Conservation (phyloP, 2,797 vertebrate genomes). For the Denticeps clupeoides region DNA sequence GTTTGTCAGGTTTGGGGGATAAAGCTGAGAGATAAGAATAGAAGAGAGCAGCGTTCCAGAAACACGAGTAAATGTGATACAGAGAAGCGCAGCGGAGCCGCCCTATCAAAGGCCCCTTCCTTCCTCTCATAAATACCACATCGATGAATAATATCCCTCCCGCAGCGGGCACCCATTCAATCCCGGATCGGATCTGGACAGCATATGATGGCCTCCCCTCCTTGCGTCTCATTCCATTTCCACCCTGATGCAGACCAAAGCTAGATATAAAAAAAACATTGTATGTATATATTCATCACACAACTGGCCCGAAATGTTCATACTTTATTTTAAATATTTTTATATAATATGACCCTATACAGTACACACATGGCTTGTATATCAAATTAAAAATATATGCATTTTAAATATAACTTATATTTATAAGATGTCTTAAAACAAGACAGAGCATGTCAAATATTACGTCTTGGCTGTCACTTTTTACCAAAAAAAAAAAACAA, state of each 20-base stretch:
- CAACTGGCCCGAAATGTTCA: too few relatives aligned
- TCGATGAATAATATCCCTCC: constrained; percentile 40
- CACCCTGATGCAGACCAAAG: not conserved
- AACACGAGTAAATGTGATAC: constrained; percentile 48
- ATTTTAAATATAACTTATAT: too few relatives aligned
- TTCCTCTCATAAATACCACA: constrained; percentile 56
- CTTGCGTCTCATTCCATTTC: not conserved
- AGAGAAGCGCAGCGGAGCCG: constrained; percentile 33
- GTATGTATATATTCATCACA: not conserved
- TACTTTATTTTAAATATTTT: too few relatives aligned
- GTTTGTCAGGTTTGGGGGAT: too few relatives aligned
- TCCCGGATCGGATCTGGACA: constrained; percentile 47
- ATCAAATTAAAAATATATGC: too few relatives aligned
- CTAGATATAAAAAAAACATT: too few relatives aligned
- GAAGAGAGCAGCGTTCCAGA: constrained; percentile 36
- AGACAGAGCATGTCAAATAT: too few relatives aligned
- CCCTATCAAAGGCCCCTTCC: constrained; percentile 50
- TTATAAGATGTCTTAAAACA: too few relatives aligned
- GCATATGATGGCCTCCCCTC: constrained; percentile 43
- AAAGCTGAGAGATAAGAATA: constrained; percentile 28
- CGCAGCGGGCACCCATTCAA: constrained; percentile 29
- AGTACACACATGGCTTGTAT: too few relatives aligned
- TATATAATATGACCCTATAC: too few relatives aligned
- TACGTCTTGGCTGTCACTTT: too few relatives aligned
- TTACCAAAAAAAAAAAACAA: too few relatives aligned